Evolutionary conservation across 2,797 vertebrate genomes (phyloP).

Genomic region (Takifugu ocellatus): DNA sequence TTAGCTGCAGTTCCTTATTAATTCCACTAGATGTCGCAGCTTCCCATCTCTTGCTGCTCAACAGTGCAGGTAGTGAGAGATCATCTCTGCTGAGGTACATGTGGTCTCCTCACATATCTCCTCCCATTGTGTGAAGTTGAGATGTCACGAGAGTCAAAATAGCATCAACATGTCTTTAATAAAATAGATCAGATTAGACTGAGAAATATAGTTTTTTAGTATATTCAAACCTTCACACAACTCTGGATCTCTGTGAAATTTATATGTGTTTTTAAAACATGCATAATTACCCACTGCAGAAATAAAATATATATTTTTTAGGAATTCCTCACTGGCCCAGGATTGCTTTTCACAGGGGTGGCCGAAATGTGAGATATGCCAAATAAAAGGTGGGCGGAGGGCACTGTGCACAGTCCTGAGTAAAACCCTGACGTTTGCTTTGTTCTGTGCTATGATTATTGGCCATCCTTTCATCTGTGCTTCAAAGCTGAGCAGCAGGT

Average conservation of each 20-base stretch:
- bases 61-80: constrained; percentile 11
- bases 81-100: constrained; percentile 19
- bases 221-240: neutral
- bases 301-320: neutral
- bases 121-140: constrained; percentile 25
- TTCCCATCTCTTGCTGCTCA: constrained; percentile 40
- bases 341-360: constrained; percentile 26
- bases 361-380: constrained; percentile 41
- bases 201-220: neutral
- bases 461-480: constrained; percentile 70
- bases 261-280: constrained; percentile 1
- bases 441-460: constrained; percentile 67
- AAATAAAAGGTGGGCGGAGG: constrained; percentile 30
- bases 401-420: constrained; percentile 14
- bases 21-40: constrained; percentile 68
- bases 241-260: neutral
- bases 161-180: too few species aligned
- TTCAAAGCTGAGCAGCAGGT: constrained; percentile 78
- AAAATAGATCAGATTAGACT: too few species aligned
- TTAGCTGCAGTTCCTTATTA: constrained; percentile 28
- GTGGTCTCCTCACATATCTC: constrained; percentile 34
- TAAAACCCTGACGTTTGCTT: constrained; percentile 41
- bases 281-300: too few species aligned
- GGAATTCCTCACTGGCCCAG: constrained; percentile 13
- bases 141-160: constrained; percentile 13